phyloP scores from a whole-genome alignment of 2,113 vertebrate species.

The Aegotheles bennettii region DNA sequence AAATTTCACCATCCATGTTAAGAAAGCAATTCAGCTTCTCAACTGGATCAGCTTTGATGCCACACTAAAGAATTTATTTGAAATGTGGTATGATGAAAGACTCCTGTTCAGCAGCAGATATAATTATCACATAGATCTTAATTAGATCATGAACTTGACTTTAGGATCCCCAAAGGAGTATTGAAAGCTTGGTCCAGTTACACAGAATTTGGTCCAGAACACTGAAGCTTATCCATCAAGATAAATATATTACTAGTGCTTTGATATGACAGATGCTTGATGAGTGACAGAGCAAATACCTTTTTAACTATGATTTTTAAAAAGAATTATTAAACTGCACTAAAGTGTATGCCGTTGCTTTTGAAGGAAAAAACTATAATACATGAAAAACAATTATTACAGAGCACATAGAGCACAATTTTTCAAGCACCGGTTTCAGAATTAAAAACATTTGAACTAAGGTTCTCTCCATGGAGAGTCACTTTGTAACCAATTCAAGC shows the following conservation, averaged over 20 bases:
- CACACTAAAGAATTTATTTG: neutral
- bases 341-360: neutral
- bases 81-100: slow-evolving; percentile 6
- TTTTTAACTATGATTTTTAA: neutral
- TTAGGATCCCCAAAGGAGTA: neutral
- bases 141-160: slow-evolving; percentile 36
- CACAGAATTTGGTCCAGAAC: slow-evolving; percentile 7
- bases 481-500: slow-evolving; percentile 25
- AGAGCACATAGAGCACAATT: neutral
- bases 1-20: neutral
- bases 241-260: neutral
- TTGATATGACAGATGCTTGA: slow-evolving; percentile 1
- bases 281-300: slow-evolving; percentile 10
- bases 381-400: slow-evolving; percentile 25
- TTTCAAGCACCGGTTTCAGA: slow-evolving; percentile 7
- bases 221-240: slow-evolving; percentile 23
- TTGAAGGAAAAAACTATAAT: neutral
- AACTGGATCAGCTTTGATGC: slow-evolving; percentile 16
- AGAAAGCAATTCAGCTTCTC: slow-evolving; percentile 19
- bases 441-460: slow-evolving; percentile 23
- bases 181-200: slow-evolving; percentile 6
- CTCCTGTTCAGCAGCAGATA: neutral
- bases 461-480: neutral
- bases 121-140: slow-evolving; percentile 27
- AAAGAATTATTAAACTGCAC: slow-evolving; percentile 4